Evolutionary conservation across 2,888 invertebrate species (phyloP).

Genomic region (Drosophila pseudotakahashii): DNA sequence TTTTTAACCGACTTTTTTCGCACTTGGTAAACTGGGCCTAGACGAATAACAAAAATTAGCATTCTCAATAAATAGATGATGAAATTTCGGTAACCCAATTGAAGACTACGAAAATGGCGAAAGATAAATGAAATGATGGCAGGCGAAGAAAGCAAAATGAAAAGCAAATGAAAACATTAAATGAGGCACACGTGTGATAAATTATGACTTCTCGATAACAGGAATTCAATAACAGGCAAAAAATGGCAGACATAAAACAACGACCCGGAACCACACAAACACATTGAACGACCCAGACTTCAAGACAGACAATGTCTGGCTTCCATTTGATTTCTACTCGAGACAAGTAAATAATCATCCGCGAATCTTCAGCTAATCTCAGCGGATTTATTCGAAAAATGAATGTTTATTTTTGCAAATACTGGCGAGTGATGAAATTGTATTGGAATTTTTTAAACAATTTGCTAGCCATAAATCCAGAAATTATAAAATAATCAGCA

Average conservation of each 20-base stretch:
- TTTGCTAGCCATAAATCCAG: background rate
- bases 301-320: constrained; percentile 5
- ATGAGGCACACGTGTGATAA: constrained; percentile 76
- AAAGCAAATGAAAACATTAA: constrained; percentile 61
- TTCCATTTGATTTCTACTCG: constrained; percentile 1
- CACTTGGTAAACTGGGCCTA: constrained; percentile 25
- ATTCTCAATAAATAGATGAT: constrained; percentile 15
- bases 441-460: background rate
- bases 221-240: constrained; percentile 35
- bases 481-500: background rate
- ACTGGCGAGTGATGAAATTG: background rate
- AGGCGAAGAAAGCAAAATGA: constrained; percentile 55
- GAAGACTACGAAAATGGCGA: constrained; percentile 23
- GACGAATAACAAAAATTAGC: constrained; percentile 16
- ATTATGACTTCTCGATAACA: constrained; percentile 68
- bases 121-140: constrained; percentile 1
- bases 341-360: background rate
- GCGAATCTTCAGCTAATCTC: constrained; percentile 2
- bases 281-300: background rate
- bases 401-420: background rate
- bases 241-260: constrained; percentile 21
- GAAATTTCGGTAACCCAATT: constrained; percentile 47
- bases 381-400: background rate
- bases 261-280: constrained; percentile 14
- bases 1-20: background rate